phyloP scores from a whole-genome alignment of 2,113 vertebrate genomes.

The Myotis davidii region DNA sequence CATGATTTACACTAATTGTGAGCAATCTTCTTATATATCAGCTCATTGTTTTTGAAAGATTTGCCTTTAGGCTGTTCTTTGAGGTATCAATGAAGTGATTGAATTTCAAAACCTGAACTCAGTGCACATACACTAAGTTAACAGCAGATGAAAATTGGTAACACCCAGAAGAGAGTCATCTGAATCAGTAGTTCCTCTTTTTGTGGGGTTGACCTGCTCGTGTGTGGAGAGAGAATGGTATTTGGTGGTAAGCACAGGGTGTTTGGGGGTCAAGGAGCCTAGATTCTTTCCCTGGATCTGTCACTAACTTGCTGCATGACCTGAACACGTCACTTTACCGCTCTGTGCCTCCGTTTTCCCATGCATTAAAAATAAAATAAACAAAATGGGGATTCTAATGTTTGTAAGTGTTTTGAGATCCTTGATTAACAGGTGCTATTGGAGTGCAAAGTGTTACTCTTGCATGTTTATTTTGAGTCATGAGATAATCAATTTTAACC shows the following conservation, averaged over 20 bases:
- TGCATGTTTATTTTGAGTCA: slow-evolving; percentile 77
- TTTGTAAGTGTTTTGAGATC: slow-evolving; percentile 81
- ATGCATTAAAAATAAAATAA: slow-evolving; percentile 71
- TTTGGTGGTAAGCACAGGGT: slow-evolving; percentile 57
- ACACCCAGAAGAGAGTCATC: slow-evolving; percentile 59
- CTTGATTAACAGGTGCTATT: slow-evolving; percentile 79
- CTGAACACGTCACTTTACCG: slow-evolving; percentile 78
- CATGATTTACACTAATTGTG: slow-evolving; percentile 81
- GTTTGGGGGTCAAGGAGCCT: slow-evolving; percentile 55
- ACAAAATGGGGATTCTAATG: slow-evolving; percentile 76
- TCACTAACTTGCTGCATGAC: slow-evolving; percentile 76
- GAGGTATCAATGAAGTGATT: slow-evolving; percentile 73
- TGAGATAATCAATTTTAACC: slow-evolving; percentile 80
- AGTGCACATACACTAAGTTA: slow-evolving; percentile 47
- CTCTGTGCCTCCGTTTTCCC: slow-evolving; percentile 80
- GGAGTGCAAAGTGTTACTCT: slow-evolving; percentile 74
- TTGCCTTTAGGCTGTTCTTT: slow-evolving; percentile 67
- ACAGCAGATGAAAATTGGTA: slow-evolving; percentile 72
- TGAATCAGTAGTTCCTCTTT: slow-evolving; percentile 67
- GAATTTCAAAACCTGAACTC: slow-evolving; percentile 65
- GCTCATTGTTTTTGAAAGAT: slow-evolving; percentile 67
- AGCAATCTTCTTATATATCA: slow-evolving; percentile 73
- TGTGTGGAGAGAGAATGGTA: slow-evolving; percentile 45
- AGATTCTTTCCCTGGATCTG: slow-evolving; percentile 70
- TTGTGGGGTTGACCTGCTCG: slow-evolving; percentile 67